phyloP scores from a whole-genome alignment of 1,140 invertebrate species.

The Brachionus rubens region DNA sequence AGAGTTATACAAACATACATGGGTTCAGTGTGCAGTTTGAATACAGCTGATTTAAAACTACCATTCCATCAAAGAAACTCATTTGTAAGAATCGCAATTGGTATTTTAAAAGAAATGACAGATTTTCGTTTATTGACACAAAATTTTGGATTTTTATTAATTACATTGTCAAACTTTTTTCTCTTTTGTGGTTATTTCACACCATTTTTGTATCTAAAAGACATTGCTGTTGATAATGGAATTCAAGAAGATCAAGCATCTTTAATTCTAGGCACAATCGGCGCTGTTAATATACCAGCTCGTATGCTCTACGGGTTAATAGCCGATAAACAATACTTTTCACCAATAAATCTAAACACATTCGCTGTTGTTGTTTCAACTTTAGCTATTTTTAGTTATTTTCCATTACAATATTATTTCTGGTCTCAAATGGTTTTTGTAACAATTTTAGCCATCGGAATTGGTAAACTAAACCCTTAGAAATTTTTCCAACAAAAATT shows the following conservation, averaged over 20 bases:
- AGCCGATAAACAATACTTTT: constrained; percentile 3
- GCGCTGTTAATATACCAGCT: constrained; percentile 49
- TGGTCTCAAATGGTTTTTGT: background rate
- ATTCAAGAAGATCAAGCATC: constrained; percentile 73
- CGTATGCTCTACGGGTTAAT: constrained; percentile 34
- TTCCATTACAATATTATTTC: background rate
- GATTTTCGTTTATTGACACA: constrained; percentile 73
- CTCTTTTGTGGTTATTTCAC: constrained; percentile 94
- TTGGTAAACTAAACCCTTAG: background rate
- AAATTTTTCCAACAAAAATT: background rate
- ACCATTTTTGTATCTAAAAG: constrained; percentile 75
- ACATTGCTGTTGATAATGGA: constrained; percentile 55
- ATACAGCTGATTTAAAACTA: background rate
- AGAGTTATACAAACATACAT: constrained; percentile 16
- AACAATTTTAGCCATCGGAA: background rate
- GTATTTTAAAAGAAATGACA: constrained; percentile 72
- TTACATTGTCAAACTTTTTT: constrained; percentile 86
- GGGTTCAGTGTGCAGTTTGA: constrained; percentile 31
- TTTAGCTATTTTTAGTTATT: constrained; percentile 11
- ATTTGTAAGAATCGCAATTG: constrained; percentile 2
- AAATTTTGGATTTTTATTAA: constrained; percentile 82
- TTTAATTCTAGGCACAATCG: constrained; percentile 86
- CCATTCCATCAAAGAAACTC: constrained; percentile 41
- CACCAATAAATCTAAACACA: constrained; percentile 16
- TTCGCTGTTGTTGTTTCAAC: constrained; percentile 17